Conservation (phyloP, 2,797 vertebrate species). For the Esox masquinongy region DNA sequence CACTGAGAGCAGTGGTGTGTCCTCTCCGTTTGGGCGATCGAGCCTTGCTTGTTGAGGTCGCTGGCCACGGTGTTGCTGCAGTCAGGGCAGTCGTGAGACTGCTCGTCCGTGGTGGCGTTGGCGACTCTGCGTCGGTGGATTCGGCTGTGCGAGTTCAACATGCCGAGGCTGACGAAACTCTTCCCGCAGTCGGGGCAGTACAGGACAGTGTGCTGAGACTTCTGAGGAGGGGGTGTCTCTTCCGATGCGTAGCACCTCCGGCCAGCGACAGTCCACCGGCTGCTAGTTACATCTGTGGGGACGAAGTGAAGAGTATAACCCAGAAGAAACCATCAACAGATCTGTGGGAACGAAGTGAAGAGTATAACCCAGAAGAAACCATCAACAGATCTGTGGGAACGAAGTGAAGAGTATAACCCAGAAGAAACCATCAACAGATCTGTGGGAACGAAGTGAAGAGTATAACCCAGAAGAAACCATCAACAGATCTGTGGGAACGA, state of each 20-base stretch:
- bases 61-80: neutral
- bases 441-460: too few relatives aligned
- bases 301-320: neutral
- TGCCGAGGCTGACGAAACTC: neutral
- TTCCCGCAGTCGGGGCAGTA: neutral
- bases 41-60: neutral
- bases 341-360: neutral
- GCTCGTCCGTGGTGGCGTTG: neutral
- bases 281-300: neutral
- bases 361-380: too few relatives aligned
- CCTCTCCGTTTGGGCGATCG: neutral
- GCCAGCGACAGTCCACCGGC: neutral
- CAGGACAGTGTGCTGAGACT: neutral
- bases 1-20: slow-evolving; percentile 1
- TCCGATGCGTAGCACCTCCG: neutral
- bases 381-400: too few relatives aligned
- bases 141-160: neutral
- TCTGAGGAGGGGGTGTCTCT: neutral
- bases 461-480: too few relatives aligned
- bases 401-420: too few relatives aligned
- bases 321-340: neutral
- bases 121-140: neutral
- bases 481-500: too few relatives aligned
- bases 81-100: neutral
- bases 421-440: too few relatives aligned